Evolutionary conservation across 2,888 invertebrate species (phyloP), one percentile per base, ranked within the genome.

Genomic region (Limulus polyphemus): DNA sequence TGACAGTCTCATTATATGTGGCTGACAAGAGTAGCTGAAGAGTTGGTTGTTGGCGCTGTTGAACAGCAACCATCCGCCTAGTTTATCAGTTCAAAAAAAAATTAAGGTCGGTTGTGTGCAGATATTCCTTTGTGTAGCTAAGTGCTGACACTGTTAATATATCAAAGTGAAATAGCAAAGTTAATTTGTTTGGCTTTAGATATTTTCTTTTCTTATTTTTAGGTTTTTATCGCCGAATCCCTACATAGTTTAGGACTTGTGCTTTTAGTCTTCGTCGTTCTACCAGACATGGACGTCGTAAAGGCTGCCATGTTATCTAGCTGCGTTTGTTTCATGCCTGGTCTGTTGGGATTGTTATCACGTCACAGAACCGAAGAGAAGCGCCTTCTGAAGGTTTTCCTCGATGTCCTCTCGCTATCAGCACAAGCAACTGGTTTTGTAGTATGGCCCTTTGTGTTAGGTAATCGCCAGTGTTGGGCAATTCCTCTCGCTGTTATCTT

Each of bases 401-500:
- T 83, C 10, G 86, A 87, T 69, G 74, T 82, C 0, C 59, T 84
- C 7, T 83, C 87, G 1, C 74, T 86, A 50, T 73, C 82, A 1
- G 80, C 82, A 11, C 88, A 88, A 79, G 76, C 80, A 0, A 82
- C 82, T 5, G 84, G 84, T 5, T 82, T 87, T 64, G 75, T 87
- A 4, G 78, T 84, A 9, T 87, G 86, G 85, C 84, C 86, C 0
- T 72, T 84, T 11, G 72, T 83, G 49, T 62, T 63, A 52, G 49
- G 49, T 11, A 54, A 49, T 51, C 46, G 56, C 5, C 56, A 55
- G 48, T 72, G 90, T 51, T 91, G 89, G 89, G 80, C 91, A 55
- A 89, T 97, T 70, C 94, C 97, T 0, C 79, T 90, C 0, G 82
- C 92, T 0, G 82, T 92, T 49, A 77, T 91, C 61, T 83, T 93